Percentiles rank a stretch among this genome's conserved stretches.
Evolutionary conservation across 2,797 vertebrate species (phyloP).

Genomic region (Smutsia gigantea): DNA sequence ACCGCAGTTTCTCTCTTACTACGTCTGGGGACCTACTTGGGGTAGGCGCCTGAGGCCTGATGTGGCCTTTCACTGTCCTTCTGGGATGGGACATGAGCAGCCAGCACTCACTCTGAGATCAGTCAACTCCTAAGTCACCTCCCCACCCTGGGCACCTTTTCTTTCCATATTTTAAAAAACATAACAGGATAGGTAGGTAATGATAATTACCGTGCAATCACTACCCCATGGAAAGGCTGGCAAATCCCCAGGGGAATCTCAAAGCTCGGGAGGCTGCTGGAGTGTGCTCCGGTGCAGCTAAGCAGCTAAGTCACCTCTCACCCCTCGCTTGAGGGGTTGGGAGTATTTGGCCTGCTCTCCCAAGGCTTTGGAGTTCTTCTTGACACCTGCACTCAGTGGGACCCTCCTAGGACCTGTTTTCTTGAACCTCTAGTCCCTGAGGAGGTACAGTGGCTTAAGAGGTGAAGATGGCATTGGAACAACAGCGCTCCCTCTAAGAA

Average conservation of each 20-base stretch:
- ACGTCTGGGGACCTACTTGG: not conserved
- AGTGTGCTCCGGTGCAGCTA: not conserved
- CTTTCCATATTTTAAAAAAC: not conserved
- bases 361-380: not conserved
- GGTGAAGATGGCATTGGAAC: not conserved
- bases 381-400: not conserved
- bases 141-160: not conserved
- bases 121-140: not conserved
- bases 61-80: not conserved
- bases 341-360: not conserved
- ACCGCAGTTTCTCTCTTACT: not conserved
- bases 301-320: no score
- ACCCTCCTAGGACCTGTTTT: not conserved
- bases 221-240: not conserved
- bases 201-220: not conserved
- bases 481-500: not conserved
- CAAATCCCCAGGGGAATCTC: no score
- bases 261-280: not conserved
- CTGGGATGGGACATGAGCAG: accelerated
- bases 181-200: not conserved
- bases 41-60: not conserved
- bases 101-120: not conserved
- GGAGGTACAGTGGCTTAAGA: not conserved
- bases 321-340: not conserved
- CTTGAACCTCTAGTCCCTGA: not conserved